phyloP scores from a whole-genome alignment of 2,797 vertebrate genomes.

The Sternotherus odoratus region DNA sequence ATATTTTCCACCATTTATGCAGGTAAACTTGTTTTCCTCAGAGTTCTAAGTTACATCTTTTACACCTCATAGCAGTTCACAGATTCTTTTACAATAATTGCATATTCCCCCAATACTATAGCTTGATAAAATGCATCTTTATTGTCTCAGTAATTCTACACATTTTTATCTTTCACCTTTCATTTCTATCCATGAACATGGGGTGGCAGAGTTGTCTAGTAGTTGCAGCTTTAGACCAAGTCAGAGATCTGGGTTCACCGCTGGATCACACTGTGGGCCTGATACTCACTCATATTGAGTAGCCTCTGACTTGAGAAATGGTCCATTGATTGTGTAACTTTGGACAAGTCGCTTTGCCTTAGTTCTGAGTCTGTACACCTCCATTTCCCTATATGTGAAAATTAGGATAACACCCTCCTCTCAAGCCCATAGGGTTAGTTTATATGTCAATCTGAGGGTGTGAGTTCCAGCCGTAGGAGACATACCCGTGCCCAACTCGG shows the following conservation, averaged over 20 bases:
- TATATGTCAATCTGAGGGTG: neutral
- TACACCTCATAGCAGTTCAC: neutral
- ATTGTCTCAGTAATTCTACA: neutral
- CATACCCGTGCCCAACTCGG: neutral
- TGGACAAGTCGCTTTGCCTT: neutral
- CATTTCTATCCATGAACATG: neutral
- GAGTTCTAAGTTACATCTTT: neutral
- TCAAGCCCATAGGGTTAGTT: neutral
- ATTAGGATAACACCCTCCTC: neutral
- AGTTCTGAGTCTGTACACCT: neutral
- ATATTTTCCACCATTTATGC: neutral
- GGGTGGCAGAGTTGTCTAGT: neutral
- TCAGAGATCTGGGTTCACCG: neutral
- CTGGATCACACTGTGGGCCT: neutral
- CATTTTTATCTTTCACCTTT: neutral
- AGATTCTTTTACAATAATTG: neutral
- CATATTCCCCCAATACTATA: neutral
- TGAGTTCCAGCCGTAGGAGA: neutral
- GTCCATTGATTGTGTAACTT: neutral
- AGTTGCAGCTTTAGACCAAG: neutral
- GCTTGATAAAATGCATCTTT: neutral
- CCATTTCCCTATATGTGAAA: neutral
- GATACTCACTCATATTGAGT: neutral
- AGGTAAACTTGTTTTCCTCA: neutral
- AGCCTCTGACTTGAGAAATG: neutral